Evolutionary conservation across 2,113 vertebrate species (phyloP).

Genomic region (Anolis carolinensis): DNA sequence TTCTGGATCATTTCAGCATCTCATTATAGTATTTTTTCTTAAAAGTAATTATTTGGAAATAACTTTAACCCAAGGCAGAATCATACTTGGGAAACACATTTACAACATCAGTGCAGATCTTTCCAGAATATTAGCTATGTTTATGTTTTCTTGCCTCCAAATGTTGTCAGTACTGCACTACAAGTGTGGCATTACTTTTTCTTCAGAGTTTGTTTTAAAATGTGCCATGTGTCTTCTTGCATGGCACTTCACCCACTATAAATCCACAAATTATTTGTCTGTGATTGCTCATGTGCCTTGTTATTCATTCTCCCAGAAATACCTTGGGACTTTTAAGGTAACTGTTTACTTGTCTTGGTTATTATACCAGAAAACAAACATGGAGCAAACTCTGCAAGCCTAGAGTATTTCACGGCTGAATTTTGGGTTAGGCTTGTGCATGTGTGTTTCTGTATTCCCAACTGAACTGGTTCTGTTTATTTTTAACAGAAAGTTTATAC

Average conservation of each 20-base stretch:
- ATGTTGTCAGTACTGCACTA: not conserved
- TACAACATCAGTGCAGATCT: not conserved
- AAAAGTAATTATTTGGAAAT: too few species aligned
- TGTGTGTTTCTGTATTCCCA: not conserved
- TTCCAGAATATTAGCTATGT: not conserved
- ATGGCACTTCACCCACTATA: not conserved
- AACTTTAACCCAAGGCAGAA: not conserved
- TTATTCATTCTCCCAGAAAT: not conserved
- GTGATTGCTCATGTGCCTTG: not conserved
- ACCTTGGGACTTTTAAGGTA: not conserved
- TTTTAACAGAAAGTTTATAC: conserved; percentile 29
- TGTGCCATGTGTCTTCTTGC: not conserved
- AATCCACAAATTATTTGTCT: not conserved
- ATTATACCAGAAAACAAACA: not conserved
- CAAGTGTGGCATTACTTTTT: not conserved
- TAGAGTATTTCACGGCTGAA: not conserved
- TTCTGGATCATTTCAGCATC: too few species aligned
- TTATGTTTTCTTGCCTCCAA: not conserved
- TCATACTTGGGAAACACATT: not conserved
- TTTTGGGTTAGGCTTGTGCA: not conserved
- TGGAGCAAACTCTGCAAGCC: conserved; percentile 4
- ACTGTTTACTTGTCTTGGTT: not conserved
- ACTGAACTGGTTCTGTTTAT: conserved; percentile 41
- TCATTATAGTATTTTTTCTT: too few species aligned
- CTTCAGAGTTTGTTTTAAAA: not conserved